Percentiles rank a stretch among this genome's conserved stretches.
Conservation (phyloP, 2,888 invertebrate genomes). For the Acleris laterana region DNA sequence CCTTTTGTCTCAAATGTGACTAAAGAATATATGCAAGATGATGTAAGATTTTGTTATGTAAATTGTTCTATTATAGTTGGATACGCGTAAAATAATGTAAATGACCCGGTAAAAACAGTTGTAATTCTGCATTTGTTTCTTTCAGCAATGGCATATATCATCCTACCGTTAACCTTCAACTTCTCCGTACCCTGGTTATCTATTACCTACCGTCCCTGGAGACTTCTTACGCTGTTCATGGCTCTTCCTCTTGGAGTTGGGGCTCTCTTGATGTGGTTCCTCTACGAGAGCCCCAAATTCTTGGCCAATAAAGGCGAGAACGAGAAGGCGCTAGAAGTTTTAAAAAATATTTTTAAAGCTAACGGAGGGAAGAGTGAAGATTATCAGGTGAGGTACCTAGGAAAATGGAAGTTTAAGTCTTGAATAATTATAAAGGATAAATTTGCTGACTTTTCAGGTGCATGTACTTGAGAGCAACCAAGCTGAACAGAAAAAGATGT, state of each 20-base stretch:
- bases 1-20: no score
- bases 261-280: conserved; percentile 76
- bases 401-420: neutral
- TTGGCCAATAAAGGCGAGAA: conserved; percentile 84
- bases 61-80: no score
- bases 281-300: conserved; percentile 91
- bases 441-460: conserved; percentile 46
- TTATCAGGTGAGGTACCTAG: conserved; percentile 50
- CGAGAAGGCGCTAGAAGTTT: conserved; percentile 78
- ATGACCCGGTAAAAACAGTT: no score
- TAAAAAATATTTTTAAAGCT: conserved; percentile 52
- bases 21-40: no score
- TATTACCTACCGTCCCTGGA: conserved; percentile 87
- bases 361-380: conserved; percentile 55
- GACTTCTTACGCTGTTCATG: conserved; percentile 84
- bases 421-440: no score
- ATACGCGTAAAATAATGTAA: no score
- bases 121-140: neutral
- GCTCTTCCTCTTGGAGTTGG: conserved; percentile 71
- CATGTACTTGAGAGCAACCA: conserved; percentile 45
- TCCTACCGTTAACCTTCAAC: conserved; percentile 83
- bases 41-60: no score
- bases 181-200: conserved; percentile 62
- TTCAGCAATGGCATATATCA: conserved; percentile 85
- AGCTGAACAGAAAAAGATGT: conserved; percentile 23